Percentiles rank a stretch among this genome's conserved stretches.
Conservation (phyloP, 1,140 invertebrate genomes). For the Polyergus mexicanus region DNA sequence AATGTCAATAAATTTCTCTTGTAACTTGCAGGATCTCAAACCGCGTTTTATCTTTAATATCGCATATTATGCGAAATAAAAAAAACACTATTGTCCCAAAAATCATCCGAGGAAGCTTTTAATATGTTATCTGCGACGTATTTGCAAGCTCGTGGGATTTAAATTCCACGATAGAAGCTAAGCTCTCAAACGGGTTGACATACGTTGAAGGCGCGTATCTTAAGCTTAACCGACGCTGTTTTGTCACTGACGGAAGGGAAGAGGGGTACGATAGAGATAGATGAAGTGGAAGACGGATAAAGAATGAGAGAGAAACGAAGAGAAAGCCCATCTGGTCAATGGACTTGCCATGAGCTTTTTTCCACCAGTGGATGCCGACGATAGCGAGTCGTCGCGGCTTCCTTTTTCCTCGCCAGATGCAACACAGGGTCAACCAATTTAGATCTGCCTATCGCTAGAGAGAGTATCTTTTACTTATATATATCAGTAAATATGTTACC, state of each 20-base stretch:
- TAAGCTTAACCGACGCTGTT: slow-evolving; percentile 41
- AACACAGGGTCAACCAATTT: slow-evolving; percentile 73
- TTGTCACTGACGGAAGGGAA: slow-evolving; percentile 42
- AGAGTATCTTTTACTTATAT: slow-evolving; percentile 48
- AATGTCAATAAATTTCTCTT: slow-evolving; percentile 2
- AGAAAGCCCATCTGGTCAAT: slow-evolving; percentile 80
- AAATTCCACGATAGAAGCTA: slow-evolving; percentile 53
- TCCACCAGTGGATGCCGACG: slow-evolving; percentile 57
- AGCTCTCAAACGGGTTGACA: slow-evolving; percentile 50
- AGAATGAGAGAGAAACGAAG: slow-evolving; percentile 18
- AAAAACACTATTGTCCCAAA: background rate
- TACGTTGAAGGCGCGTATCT: slow-evolving; percentile 47
- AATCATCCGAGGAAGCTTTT: slow-evolving; percentile 2
- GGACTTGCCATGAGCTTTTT: slow-evolving; percentile 77
- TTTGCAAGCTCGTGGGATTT: slow-evolving; percentile 50
- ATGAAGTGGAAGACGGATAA: background rate
- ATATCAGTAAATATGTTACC: slow-evolving; percentile 53
- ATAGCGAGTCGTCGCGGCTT: slow-evolving; percentile 67
- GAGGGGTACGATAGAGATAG: background rate
- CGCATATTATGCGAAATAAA: background rate
- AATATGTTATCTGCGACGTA: slow-evolving; percentile 5
- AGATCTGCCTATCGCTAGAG: slow-evolving; percentile 40
- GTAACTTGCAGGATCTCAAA: background rate
- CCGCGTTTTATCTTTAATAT: background rate
- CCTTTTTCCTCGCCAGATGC: slow-evolving; percentile 77